Evolutionary conservation across 2,888 invertebrate species (phyloP).

Genomic region (Drosophila conformis): DNA sequence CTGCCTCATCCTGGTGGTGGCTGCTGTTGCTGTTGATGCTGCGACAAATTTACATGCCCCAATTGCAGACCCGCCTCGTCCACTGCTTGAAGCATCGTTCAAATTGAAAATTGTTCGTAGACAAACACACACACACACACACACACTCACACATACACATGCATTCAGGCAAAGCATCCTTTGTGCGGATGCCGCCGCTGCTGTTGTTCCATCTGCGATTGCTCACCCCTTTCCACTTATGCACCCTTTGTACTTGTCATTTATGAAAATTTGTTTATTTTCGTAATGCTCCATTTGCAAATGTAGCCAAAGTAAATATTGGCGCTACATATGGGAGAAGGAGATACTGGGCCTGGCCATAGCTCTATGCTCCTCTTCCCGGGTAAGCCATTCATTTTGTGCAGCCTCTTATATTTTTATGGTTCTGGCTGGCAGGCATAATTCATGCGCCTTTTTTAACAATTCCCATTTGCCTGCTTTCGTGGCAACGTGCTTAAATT

Average conservation of each 20-base stretch:
- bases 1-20: constrained; percentile 30
- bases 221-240: constrained; percentile 11
- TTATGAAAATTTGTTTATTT: constrained; percentile 83
- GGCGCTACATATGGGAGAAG: constrained; percentile 63
- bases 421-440: constrained; percentile 65
- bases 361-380: constrained; percentile 2
- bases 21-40: constrained; percentile 40
- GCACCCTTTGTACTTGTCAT: constrained; percentile 77
- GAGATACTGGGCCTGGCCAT: constrained; percentile 41
- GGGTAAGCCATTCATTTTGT: background rate
- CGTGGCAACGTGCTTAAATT: constrained; percentile 30
- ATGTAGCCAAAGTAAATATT: constrained; percentile 82
- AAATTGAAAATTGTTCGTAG: constrained; percentile 71
- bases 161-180: constrained; percentile 55
- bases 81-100: constrained; percentile 73
- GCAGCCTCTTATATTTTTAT: constrained; percentile 54
- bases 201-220: constrained; percentile 41
- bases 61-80: constrained; percentile 63
- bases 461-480: constrained; percentile 37
- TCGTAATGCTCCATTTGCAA: constrained; percentile 80
- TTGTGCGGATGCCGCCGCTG: constrained; percentile 53
- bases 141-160: constrained; percentile 29
- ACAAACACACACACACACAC: constrained; percentile 47
- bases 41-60: constrained; percentile 78
- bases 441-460: constrained; percentile 71